Evolutionary conservation across 2,888 invertebrate species (phyloP).

Genomic region (Xestia ashworthii): DNA sequence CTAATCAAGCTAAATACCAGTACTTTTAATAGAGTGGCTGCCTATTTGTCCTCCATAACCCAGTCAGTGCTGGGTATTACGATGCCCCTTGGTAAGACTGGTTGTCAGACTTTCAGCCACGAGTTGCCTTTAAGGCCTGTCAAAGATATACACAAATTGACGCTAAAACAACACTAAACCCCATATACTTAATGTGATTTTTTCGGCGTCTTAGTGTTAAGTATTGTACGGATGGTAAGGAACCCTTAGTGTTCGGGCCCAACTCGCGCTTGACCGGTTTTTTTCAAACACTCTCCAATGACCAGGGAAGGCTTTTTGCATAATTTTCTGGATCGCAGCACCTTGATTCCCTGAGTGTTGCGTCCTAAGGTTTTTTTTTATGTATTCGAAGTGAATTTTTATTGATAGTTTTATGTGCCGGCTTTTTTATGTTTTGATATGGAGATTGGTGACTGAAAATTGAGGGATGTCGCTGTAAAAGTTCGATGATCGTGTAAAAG

Average conservation of each 20-base stretch:
- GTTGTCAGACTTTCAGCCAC: background rate
- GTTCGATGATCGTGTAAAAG: background rate
- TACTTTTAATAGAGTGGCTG: background rate
- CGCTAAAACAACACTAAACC: background rate
- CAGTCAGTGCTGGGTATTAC: background rate
- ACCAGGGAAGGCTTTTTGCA: conserved; percentile 85
- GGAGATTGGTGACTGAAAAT: conserved; percentile 38
- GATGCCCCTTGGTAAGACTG: background rate
- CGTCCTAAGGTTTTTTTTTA: conserved; percentile 52
- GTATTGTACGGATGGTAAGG: background rate
- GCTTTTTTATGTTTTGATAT: conserved; percentile 56
- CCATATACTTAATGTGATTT: background rate
- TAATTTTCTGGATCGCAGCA: conserved; percentile 82
- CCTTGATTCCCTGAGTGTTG: conserved; percentile 80
- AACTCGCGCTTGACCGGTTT: background rate
- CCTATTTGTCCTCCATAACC: background rate
- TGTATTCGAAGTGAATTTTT: conserved; percentile 54
- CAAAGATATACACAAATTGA: background rate
- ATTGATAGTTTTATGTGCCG: conserved; percentile 63
- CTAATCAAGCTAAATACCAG: background rate
- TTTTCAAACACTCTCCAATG: conserved; percentile 67
- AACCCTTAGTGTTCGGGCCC: background rate
- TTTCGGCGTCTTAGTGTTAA: background rate
- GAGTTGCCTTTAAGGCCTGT: accelerated
- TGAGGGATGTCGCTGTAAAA: background rate